Evolutionary conservation across 1,140 invertebrate species (phyloP).

Genomic region (Sitophilus oryzae): DNA sequence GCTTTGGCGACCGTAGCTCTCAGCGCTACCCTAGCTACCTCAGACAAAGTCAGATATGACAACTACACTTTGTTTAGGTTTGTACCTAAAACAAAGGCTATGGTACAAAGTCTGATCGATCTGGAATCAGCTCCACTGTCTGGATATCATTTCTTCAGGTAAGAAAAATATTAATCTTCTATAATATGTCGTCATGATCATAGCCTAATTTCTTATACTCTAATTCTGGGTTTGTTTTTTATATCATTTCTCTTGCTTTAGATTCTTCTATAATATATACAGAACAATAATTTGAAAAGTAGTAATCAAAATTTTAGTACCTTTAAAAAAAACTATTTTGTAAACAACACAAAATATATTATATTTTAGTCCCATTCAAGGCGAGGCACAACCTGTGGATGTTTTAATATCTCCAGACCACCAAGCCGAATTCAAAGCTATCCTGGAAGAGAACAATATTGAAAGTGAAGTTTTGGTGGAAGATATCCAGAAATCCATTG

Average conservation of each 20-base stretch:
- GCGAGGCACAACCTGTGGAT: conserved; percentile 30
- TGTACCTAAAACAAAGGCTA: conserved; percentile 22
- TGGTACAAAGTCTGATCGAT: conserved; percentile 25
- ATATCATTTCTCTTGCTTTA: too few species aligned
- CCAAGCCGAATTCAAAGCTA: conserved; percentile 25
- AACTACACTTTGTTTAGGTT: conserved; percentile 32
- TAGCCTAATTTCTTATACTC: too few species aligned
- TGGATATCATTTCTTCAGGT: conserved; percentile 35
- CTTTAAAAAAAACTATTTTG: background rate
- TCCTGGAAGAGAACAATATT: conserved; percentile 19
- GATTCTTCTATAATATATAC: too few species aligned
- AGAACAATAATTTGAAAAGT: conserved; percentile 1
- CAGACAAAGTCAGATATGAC: conserved; percentile 31
- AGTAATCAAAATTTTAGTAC: background rate
- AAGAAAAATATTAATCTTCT: background rate
- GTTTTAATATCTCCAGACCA: conserved; percentile 42
- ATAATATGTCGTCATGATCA: background rate
- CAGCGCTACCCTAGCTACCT: conserved; percentile 3
- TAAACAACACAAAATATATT: background rate
- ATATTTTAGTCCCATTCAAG: conserved; percentile 4
- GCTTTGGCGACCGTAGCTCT: conserved; percentile 6
- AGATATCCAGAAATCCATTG: conserved; percentile 41
- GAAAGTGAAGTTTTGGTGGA: conserved; percentile 36
- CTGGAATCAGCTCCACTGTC: conserved; percentile 22
- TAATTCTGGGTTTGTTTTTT: too few species aligned